Evolutionary conservation across 2,888 invertebrate species (phyloP).

Genomic region (Zele albiditarsus): DNA sequence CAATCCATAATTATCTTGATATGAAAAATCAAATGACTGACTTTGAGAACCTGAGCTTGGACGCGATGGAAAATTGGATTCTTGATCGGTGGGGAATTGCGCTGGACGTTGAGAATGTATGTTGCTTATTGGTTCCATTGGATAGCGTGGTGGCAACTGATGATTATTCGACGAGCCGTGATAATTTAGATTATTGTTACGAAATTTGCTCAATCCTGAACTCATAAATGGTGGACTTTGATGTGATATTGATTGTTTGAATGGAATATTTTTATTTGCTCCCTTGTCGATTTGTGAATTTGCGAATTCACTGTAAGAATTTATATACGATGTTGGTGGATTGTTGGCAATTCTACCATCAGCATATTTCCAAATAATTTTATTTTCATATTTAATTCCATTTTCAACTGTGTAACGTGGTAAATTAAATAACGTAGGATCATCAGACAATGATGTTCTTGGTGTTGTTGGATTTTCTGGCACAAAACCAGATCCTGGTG

Average conservation of each 20-base stretch:
- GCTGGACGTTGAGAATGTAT: constrained; percentile 66
- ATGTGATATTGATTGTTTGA: background rate
- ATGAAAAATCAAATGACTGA: constrained; percentile 45
- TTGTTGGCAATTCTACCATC: constrained; percentile 66
- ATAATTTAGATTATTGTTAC: background rate
- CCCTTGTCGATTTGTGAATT: constrained; percentile 37
- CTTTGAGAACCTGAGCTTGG: constrained; percentile 40
- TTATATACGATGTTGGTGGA: constrained; percentile 63
- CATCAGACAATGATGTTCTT: constrained; percentile 34
- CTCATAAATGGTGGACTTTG: constrained; percentile 14
- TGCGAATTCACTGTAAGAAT: constrained; percentile 51
- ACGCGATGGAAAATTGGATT: constrained; percentile 42
- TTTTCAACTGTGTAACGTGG: constrained; percentile 66
- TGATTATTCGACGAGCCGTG: background rate
- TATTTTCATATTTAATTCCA: constrained; percentile 68
- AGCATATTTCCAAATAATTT: constrained; percentile 70
- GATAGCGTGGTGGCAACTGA: constrained; percentile 16
- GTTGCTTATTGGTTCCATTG: constrained; percentile 43
- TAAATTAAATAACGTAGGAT: constrained; percentile 48
- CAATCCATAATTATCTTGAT: constrained; percentile 48
- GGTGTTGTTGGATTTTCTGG: constrained; percentile 37
- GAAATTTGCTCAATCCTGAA: background rate
- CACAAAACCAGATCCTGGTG: constrained; percentile 38
- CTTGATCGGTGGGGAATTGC: constrained; percentile 63
- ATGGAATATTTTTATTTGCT: constrained; percentile 33